Base-by-base conservation (phyloP, 2,113 vertebrate species). In the Oncorhynchus mykiss region DNA sequence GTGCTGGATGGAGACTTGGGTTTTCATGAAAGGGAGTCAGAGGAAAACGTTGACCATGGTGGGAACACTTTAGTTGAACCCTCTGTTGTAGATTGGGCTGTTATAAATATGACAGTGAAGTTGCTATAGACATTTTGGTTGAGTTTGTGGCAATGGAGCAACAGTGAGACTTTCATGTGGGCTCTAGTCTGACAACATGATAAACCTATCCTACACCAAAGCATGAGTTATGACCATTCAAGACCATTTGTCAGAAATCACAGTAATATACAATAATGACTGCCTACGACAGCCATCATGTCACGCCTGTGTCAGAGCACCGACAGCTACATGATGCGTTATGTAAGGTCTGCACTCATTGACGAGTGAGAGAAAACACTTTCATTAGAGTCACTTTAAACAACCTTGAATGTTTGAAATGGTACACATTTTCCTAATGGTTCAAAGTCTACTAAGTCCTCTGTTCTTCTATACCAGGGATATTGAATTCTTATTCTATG, bases 101-200 rank as follows among this genome's bases (percentile, higher is more conserved):
- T 85, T 83, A 45, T 11, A 45, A 14, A 25, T 5, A 29, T 3
- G 65, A 29, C 11, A 14, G 29, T 22, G 11, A 27, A 4, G 65
- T 27, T 27, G 11, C 24, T 13, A 24, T 14, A 27, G 24, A 7
- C 25, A 14, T 67, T 45, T 67, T n/a, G 12, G 65, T 31, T 67
- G 24, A 25, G n/a, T n/a, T 25, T 64, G 39, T 45, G 39, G 39
- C 9, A 45, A 45, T 45, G 39, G 9, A 45, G 39, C 9, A 25
- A n/a, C 20, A 24, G 22, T 25, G n/a, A 27, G 73, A 69, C 74
- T 83, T 85, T 78, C 71, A 79, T 82, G 80, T 80, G 80, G 82
- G 78, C 76, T 78, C 49, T 67, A 68, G 76, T 82, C 84, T 79
- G 80, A 84, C 82, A 81, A 3, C 14, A 80, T 79, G 80, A 84